These are phyloP conservation scores for Tragelaphus strepsiceros DNA, from an alignment of 2,113 vertebrate genomes.

Conservation along the genomic window DNA sequence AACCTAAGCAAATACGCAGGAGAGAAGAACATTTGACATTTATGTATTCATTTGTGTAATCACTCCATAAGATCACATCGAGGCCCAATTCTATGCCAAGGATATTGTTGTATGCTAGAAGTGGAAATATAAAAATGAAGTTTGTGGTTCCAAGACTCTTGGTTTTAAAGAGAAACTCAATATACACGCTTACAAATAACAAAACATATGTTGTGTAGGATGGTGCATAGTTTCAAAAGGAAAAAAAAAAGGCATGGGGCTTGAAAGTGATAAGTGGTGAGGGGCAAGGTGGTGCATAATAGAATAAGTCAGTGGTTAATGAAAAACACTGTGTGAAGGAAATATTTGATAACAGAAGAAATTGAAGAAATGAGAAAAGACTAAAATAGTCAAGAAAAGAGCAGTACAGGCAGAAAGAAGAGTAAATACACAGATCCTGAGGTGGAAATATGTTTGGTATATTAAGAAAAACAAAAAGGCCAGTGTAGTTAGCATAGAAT, in stretches of 20 bases:
- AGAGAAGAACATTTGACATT: not conserved
- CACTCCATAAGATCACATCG: not conserved
- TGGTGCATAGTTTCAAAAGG: not conserved
- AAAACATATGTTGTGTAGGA: not conserved
- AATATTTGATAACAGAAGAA: not conserved
- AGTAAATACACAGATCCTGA: not conserved
- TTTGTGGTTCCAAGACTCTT: not conserved
- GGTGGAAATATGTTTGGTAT: not conserved
- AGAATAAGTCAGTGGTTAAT: accelerated
- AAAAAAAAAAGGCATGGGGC: not conserved
- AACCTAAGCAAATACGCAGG: not conserved
- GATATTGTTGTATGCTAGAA: not conserved
- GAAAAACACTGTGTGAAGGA: not conserved
- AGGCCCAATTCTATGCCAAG: not conserved
- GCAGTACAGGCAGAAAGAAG: not conserved
- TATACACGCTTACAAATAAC: not conserved
- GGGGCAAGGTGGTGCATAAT: not conserved
- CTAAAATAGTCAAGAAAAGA: not conserved
- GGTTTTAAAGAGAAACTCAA: not conserved
- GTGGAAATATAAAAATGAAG: not conserved
- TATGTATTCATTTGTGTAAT: not conserved
- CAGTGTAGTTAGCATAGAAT: not conserved
- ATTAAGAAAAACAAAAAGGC: not conserved
- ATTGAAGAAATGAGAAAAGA: not conserved
- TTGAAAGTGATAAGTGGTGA: too few species aligned